Percentiles rank a stretch among this genome's conserved stretches.
Evolutionary conservation across 2,797 vertebrate genomes (phyloP).

Genomic region (Antennarius maculatus): DNA sequence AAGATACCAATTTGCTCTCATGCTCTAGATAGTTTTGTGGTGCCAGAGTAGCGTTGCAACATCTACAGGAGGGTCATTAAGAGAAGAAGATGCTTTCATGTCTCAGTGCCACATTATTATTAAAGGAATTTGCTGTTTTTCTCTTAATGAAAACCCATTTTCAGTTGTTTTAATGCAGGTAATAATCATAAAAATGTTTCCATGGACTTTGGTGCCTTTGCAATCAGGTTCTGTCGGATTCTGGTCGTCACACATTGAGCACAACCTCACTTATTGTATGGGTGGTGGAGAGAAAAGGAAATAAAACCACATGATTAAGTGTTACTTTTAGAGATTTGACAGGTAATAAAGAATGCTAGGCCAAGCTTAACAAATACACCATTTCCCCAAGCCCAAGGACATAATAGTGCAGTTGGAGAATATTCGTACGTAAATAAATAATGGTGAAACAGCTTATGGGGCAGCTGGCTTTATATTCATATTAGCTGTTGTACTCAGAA

Average conservation of each 20-base stretch:
- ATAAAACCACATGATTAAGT: constrained; percentile 58
- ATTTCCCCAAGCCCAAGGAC: constrained; percentile 65
- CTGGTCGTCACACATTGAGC: constrained; percentile 11
- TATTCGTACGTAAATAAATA: constrained; percentile 81
- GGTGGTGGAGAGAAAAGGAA: constrained; percentile 34
- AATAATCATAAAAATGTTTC: constrained; percentile 36
- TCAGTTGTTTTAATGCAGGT: constrained; percentile 32
- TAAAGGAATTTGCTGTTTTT: constrained; percentile 20
- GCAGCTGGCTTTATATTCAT: constrained; percentile 71
- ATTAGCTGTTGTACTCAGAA: constrained; percentile 64
- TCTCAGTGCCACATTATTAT: constrained; percentile 25
- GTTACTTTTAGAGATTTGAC: constrained; percentile 63
- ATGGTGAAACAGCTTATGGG: constrained; percentile 73
- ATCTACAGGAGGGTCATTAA: constrained; percentile 55
- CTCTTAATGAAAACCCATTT: constrained; percentile 14
- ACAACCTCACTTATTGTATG: constrained; percentile 9
- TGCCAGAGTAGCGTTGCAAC: constrained; percentile 31
- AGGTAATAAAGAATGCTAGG: constrained; percentile 72
- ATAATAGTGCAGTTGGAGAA: constrained; percentile 72
- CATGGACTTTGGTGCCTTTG: constrained; percentile 8
- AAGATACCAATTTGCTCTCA: constrained; percentile 52
- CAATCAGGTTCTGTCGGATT: constrained; percentile 22
- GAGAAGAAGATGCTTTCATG: constrained; percentile 45
- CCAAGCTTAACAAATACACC: constrained; percentile 65
- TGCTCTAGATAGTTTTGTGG: constrained; percentile 56